Evolutionary conservation across 2,113 vertebrate species (phyloP), one percentile per base, ranked within the genome.

Genomic region (Baryphthengus martii): DNA sequence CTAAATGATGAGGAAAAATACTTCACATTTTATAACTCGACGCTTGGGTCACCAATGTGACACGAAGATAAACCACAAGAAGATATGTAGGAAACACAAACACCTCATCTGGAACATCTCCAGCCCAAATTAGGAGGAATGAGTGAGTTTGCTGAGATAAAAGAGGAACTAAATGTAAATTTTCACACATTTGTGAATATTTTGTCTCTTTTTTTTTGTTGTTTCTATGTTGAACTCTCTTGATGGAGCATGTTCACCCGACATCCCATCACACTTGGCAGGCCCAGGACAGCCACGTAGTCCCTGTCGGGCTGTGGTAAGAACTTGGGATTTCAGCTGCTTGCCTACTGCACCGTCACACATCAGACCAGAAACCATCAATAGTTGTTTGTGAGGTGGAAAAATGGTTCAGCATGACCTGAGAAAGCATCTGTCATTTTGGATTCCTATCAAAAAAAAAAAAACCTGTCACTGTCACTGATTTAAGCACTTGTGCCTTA

Each of bases 401-500:
- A 33, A n/a, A 72, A 47, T 10, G 47, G 31, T 24, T 40, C 29
- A 66, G n/a, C 26, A 47, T 55, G 53, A 55, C 59, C 33, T 47
- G 4, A 75, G 42, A 89, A 90, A 59, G 10, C 42, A 53, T 29
- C 31, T 50, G 19, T 31, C 50, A 39, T 61, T 77, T 66, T 66
- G 24, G 14, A 44, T 82, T 87, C 58, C 28, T 17, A 7, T 49
- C 6, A n/a, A n/a, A n/a, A n/a, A n/a, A n/a, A n/a, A 29, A 47
- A 75, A 68, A 81, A 71, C 8, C 10, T 4, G 25, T 28, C 42
- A 28, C 13, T 44, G 31, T 24, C 73, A 75, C 25, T n/a, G 44
- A 59, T 11, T 37, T 24, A 50, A 29, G 39, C 0, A 0, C 8
- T 2, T 25, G 10, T 24, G 25, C 9, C 3, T 47, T 61, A 52